Conservation (phyloP, 1,140 invertebrate species). For the Bombus balteatus region DNA sequence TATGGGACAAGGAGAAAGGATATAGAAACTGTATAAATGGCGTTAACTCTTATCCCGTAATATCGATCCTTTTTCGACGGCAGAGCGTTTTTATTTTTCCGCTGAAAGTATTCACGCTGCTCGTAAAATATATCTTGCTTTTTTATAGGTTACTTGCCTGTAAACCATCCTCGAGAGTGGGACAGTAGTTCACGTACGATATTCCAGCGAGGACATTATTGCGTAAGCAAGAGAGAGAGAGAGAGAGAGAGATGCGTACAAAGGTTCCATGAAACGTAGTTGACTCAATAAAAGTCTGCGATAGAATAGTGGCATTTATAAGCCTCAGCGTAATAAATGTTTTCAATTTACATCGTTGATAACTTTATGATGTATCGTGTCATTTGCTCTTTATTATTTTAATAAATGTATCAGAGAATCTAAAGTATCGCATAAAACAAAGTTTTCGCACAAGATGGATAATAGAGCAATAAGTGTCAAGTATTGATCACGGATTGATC, state of each 20-base stretch:
- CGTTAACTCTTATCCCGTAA: conserved; percentile 18
- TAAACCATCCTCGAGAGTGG: neutral
- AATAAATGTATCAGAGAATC: too few species aligned
- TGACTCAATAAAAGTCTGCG: neutral
- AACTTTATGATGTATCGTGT: neutral
- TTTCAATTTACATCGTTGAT: neutral
- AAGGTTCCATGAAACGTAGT: neutral
- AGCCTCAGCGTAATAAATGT: neutral
- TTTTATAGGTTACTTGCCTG: conserved; percentile 6
- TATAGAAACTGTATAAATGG: neutral
- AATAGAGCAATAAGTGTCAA: too few species aligned
- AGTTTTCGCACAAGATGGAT: too few species aligned
- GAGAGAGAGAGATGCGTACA: neutral
- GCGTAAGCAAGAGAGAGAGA: neutral
- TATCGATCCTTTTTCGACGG: neutral
- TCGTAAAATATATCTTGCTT: conserved; percentile 22
- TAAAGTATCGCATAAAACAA: too few species aligned
- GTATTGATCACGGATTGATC: too few species aligned
- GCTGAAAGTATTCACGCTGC: neutral
- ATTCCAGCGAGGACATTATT: neutral
- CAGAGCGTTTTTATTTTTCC: neutral
- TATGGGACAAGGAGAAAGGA: neutral
- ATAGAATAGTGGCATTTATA: neutral
- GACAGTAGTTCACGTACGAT: neutral
- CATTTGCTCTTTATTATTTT: too few species aligned